These are phyloP conservation scores for Eupithecia vulgata DNA, from an alignment of 2,888 invertebrate species.

Conservation along the genomic window DNA sequence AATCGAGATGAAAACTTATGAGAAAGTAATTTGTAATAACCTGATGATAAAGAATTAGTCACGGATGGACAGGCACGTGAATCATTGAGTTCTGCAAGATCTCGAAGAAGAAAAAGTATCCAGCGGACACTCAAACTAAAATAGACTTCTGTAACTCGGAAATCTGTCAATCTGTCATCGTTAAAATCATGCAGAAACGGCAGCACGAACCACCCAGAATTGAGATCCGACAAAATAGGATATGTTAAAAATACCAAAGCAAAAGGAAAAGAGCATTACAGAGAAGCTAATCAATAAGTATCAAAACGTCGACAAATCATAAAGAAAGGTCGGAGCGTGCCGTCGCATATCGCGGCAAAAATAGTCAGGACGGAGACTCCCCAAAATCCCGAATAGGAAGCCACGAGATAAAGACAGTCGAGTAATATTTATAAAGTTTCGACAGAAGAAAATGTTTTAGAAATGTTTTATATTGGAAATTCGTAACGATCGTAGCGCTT, in stretches of 20 bases:
- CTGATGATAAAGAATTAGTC: slow-evolving; percentile 25
- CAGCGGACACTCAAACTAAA: neutral
- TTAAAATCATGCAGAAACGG: neutral
- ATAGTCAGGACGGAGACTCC: slow-evolving; percentile 73
- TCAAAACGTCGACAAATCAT: slow-evolving; percentile 68
- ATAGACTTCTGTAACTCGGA: neutral
- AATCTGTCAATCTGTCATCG: neutral
- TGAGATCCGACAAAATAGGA: slow-evolving; percentile 4
- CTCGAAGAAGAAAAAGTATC: slow-evolving; percentile 1
- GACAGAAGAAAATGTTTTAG: neutral
- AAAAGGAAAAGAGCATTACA: slow-evolving; percentile 47
- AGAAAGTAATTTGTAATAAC: slow-evolving; percentile 38
- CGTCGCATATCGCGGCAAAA: slow-evolving; percentile 71
- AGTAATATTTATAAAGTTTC: slow-evolving; percentile 17
- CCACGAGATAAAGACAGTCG: slow-evolving; percentile 56
- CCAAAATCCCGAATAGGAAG: slow-evolving; percentile 77
- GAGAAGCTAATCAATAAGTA: slow-evolving; percentile 61
- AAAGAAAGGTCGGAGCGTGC: slow-evolving; percentile 73
- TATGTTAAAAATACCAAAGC: slow-evolving; percentile 12
- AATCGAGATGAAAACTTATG: slow-evolving; percentile 45
- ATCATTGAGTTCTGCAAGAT: slow-evolving; percentile 9
- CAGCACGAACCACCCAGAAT: slow-evolving; percentile 15
- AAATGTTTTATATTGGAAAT: neutral
- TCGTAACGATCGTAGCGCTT: neutral
- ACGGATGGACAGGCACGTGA: slow-evolving; percentile 25